Percentiles rank a stretch among this genome's conserved stretches.
Evolutionary conservation across 2,888 invertebrate genomes (phyloP).

Genomic region (Hirtodrosophila histrioides): DNA sequence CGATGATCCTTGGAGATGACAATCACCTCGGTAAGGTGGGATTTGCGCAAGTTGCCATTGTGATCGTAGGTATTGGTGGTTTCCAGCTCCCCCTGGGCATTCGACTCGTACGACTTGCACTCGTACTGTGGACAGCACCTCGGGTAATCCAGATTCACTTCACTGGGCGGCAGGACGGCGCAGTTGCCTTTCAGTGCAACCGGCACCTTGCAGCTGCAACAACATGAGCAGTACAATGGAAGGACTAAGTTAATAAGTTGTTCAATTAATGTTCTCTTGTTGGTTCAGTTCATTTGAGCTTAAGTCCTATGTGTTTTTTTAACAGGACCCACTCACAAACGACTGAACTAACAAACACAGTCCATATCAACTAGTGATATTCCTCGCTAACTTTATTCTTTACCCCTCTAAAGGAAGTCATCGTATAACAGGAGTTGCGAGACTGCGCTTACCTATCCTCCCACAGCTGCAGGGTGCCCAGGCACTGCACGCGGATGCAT

Average conservation of each 20-base stretch:
- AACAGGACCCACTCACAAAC: no score
- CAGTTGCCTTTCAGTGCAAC: conserved; percentile 72
- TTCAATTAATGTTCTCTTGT: no score
- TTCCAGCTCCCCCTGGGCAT: conserved; percentile 65
- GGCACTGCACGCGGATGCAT: conserved; percentile 82
- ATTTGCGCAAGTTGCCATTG: conserved; percentile 73
- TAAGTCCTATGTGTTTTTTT: no score
- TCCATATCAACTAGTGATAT: no score
- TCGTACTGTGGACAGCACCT: conserved; percentile 81
- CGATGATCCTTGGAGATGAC: conserved; percentile 33
- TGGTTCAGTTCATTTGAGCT: no score
- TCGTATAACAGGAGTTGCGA: no score
- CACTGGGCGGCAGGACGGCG: conserved; percentile 59
- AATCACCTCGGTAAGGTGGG: conserved; percentile 75
- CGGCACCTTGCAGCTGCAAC: conserved; percentile 78
- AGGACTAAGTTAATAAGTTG: no score
- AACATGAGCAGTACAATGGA: not conserved
- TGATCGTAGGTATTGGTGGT: conserved; percentile 81
- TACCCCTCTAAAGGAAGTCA: no score
- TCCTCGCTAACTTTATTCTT: no score
- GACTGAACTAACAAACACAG: no score
- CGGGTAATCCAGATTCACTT: conserved; percentile 77
- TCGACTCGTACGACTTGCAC: conserved; percentile 69
- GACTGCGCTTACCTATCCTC: conserved; percentile 78
- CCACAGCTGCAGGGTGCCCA: conserved; percentile 80